These are phyloP conservation scores for Holacanthella duospinosa DNA, from an alignment of 2,888 invertebrate species.

Conservation along the genomic window DNA sequence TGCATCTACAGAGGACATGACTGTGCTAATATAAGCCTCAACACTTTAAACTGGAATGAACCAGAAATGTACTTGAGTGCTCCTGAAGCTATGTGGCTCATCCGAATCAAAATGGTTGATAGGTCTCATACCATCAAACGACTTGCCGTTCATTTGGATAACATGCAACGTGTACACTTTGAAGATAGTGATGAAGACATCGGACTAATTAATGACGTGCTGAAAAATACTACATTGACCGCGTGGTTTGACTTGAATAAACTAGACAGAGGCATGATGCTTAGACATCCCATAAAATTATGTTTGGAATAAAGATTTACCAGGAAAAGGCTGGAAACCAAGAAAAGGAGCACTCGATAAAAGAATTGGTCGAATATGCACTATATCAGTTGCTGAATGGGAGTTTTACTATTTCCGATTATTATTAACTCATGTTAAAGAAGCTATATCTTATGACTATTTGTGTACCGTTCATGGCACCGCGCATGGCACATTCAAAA, in stretches of 20 bases:
- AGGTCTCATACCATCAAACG: conserved; percentile 20
- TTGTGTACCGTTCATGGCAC: not conserved
- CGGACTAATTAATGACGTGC: not conserved
- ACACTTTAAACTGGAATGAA: conserved; percentile 36
- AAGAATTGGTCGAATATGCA: conserved; percentile 37
- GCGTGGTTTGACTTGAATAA: conserved; percentile 40
- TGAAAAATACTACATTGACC: conserved; percentile 36
- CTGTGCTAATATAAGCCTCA: conserved; percentile 17
- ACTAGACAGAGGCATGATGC: conserved; percentile 21
- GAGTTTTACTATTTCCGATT: conserved; percentile 38
- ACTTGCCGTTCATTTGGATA: not conserved
- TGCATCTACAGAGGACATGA: conserved; percentile 37
- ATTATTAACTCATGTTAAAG: conserved; percentile 37
- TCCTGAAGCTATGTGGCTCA: conserved; percentile 39
- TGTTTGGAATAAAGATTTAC: not conserved
- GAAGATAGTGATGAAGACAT: not conserved
- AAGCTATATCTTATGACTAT: conserved; percentile 22
- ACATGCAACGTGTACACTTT: not conserved
- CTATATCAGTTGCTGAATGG: conserved; percentile 31
- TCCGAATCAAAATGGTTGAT: conserved; percentile 38
- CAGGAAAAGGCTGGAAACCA: not conserved
- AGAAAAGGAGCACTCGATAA: conserved; percentile 22
- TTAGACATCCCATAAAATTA: conserved; percentile 30
- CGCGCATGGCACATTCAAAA: not conserved
- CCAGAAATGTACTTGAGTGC: conserved; percentile 38